Base-by-base conservation (phyloP, 2,113 vertebrate species). In the Desmodus rotundus region DNA sequence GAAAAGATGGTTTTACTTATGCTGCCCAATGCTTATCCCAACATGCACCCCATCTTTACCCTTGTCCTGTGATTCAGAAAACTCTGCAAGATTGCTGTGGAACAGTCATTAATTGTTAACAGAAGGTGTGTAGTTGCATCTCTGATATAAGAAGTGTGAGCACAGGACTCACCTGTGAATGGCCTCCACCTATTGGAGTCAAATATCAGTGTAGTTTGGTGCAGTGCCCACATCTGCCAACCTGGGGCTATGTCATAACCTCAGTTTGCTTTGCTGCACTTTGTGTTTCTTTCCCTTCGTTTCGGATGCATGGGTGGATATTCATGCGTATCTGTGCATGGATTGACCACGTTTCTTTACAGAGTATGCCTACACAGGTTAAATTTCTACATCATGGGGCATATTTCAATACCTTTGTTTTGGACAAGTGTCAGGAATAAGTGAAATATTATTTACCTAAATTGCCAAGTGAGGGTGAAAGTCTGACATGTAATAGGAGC, bases 41-140 rank as follows among this genome's bases (percentile, higher is more conserved):
- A 38, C 12, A 65, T 14, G 33, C 22, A 50, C 26, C 20, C 63
- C 47, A 94, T 89, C 67, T 81, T 86, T 77, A 65, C n/a, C 81
- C 36, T 65, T 78, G 89, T 82, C 94, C 91, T 74, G 61, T 78
- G 43, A 85, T 65, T 72, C 14, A 56, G 81, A 96, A 83, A 63
- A 47, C 74, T 56, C 61, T 78, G 77, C 86, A 89, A 94, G 73
- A 83, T 26, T 86, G 28, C 72, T 45, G 63, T 33, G 54, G 50
- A 94, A 68, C 28, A 22, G 61, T 13, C 0, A 9, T 94, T 96
- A 97, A 97, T 94, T 61, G 82, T 95, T 97, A 98, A 98, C 95
- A 94, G 67, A 94, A 96, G 87, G 95, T 95, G 93, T 97, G 97
- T 78, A n/a, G 89, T 38, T 97, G 91, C 97, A 96, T 95, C 93